Percentiles rank a stretch among this genome's conserved stretches.
These are phyloP conservation scores for Diprion similis DNA, from an alignment of 1,140 invertebrate species.

Conservation along the genomic window DNA sequence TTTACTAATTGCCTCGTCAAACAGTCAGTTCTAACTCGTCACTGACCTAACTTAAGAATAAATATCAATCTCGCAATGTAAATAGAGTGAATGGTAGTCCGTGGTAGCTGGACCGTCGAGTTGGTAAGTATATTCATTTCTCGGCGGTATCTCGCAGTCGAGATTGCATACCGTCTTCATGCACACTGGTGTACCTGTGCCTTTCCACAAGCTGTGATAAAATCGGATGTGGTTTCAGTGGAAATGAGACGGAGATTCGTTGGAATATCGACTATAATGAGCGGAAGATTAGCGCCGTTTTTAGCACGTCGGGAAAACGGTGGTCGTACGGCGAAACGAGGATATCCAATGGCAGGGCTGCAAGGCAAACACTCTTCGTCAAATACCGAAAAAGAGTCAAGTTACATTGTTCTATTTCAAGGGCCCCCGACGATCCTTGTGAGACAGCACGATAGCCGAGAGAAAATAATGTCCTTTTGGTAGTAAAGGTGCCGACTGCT, in stretches of 20 bases:
- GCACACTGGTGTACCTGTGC: too few species aligned
- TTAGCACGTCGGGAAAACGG: not conserved
- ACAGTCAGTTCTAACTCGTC: not conserved
- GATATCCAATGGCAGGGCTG: too few species aligned
- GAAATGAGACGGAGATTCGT: too few species aligned
- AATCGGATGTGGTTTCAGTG: too few species aligned
- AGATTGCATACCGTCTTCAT: too few species aligned
- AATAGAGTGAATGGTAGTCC: not conserved
- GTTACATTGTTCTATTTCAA: constrained; percentile 8
- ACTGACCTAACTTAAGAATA: not conserved
- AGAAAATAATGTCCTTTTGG: constrained; percentile 1
- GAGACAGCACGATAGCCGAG: not conserved
- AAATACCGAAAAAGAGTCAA: constrained; percentile 1
- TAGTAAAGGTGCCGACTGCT: not conserved
- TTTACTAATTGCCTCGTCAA: not conserved
- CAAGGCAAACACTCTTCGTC: not conserved
- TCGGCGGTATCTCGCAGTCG: too few species aligned
- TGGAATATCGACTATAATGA: too few species aligned
- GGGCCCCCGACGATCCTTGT: not conserved
- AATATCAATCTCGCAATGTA: constrained; percentile 2
- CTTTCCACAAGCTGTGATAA: too few species aligned
- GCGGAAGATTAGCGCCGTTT: not conserved
- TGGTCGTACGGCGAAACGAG: too few species aligned
- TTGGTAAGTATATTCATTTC: not conserved
- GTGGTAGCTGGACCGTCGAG: not conserved